phyloP scores from a whole-genome alignment of 92 coral and sea anemone species.

The Ricordea florida region DNA sequence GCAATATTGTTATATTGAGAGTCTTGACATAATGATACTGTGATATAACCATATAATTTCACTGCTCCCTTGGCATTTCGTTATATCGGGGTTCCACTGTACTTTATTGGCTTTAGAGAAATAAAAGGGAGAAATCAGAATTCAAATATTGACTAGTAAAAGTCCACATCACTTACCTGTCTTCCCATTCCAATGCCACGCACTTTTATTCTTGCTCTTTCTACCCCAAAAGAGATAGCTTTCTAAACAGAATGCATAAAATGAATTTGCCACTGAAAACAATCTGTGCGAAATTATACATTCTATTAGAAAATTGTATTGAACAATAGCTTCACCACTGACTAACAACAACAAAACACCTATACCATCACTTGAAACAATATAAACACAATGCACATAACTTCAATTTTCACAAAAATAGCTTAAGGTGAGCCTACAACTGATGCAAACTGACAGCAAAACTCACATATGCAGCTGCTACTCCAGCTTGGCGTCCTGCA shows the following conservation, averaged over 20 bases:
- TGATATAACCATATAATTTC: too few relatives aligned
- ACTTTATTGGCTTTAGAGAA: too few relatives aligned
- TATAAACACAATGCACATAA: neutral
- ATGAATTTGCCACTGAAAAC: neutral
- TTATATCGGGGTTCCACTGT: too few relatives aligned
- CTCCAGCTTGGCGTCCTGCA: slow-evolving; percentile 96
- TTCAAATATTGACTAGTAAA: too few relatives aligned
- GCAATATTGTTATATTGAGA: too few relatives aligned
- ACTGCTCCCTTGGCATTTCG: too few relatives aligned
- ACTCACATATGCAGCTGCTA: slow-evolving; percentile 77
- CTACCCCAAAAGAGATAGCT: slow-evolving; percentile 87
- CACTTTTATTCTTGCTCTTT: slow-evolving; percentile 82
- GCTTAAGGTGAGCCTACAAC: neutral
- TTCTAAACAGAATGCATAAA: slow-evolving; percentile 59
- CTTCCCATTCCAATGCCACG: slow-evolving; percentile 95
- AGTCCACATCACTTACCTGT: slow-evolving; percentile 76
- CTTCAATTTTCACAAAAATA: neutral
- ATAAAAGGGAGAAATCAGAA: too few relatives aligned
- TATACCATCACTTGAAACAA: too few relatives aligned
- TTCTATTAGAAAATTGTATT: neutral
- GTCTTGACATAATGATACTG: too few relatives aligned
- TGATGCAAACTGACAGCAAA: neutral
- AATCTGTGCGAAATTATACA: neutral
- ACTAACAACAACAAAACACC: too few relatives aligned
- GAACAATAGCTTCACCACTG: too few relatives aligned